Base-by-base conservation (phyloP, 2,888 invertebrate genomes). In the Netelia melanura region DNA sequence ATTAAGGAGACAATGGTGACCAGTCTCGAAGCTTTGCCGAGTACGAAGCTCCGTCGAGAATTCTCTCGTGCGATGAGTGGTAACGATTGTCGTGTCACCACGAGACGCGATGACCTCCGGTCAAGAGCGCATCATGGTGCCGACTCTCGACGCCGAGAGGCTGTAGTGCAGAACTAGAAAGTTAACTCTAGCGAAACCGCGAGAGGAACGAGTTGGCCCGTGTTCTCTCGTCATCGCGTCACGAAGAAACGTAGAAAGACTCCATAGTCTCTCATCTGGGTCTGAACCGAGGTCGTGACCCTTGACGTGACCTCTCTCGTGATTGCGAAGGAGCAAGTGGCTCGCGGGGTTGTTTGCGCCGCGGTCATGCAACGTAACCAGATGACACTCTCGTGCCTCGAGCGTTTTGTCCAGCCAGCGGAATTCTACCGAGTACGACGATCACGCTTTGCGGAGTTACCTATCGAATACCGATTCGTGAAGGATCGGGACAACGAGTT, bases 41-140 rank as follows among this genome's bases (percentile, higher is more conserved):
- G 84, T 65, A 75, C 74, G 14, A 54, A 74, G 44, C 67, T 79
- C 75, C 43, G 52, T 61, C 6, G 38, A 38, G 38, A 68, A 65
- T 56, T 64, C 56, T 74, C 77, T 90, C 89, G 90, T 90, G 91
- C 91, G 88, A 91, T 91, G 90, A 89, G 90, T 89, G 88, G 88
- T 90, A 89, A 89, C 90, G 91, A 91, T 91, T 91, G 90, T 89
- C 88, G 90, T 90, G 90, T 91, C 89, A 87, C 89, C 90, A 88
- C 86, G 87, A 74, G 78, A 88, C 88, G 81, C 89, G 88, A 89
- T 92, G 91, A 91, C 91, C 91, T 89, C 86, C 52, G 80, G 86
- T 86, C 86, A 90, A 90, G 90, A 91, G 91, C 90, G 89, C 87
- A 62, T 79, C 48, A 58, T 58, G n/a, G 11, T 48, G 48, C 58